phyloP scores from a whole-genome alignment of 2,113 vertebrate genomes.

The Sphyrna mokarran region DNA sequence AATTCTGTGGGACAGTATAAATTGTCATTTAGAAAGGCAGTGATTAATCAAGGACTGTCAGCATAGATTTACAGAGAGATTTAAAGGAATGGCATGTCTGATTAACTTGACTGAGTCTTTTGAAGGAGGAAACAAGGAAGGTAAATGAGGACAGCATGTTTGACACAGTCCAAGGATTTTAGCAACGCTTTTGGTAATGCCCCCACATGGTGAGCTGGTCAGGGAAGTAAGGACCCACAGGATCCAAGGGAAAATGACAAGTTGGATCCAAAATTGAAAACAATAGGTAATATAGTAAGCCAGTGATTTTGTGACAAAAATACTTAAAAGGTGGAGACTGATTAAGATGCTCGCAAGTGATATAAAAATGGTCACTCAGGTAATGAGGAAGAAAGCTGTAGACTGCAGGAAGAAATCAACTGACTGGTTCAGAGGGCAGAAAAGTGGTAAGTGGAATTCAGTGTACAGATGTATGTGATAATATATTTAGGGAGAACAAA shows the following conservation, averaged over 20 bases:
- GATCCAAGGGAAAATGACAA: not conserved
- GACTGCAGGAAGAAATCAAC: not conserved
- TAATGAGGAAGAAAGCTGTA: not conserved
- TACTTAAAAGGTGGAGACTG: not conserved
- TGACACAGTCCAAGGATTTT: not conserved
- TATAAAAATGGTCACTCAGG: not conserved
- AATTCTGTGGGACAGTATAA: not conserved
- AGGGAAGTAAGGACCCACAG: too few species aligned
- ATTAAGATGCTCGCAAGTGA: not conserved
- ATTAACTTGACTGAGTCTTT: not conserved
- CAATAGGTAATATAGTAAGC: not conserved
- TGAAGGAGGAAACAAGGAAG: not conserved
- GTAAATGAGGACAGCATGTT: not conserved
- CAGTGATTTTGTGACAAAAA: not conserved
- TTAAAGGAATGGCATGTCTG: not conserved
- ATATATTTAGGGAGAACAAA: not conserved
- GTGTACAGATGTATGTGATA: not conserved
- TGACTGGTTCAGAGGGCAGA: not conserved
- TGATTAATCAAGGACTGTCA: not conserved
- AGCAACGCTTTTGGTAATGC: not conserved
- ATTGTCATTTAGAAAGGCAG: not conserved
- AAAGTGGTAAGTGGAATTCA: not conserved
- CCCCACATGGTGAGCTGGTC: not conserved
- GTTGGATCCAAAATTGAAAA: not conserved
- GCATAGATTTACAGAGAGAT: not conserved